Base-by-base conservation (phyloP, 2,113 vertebrate genomes). In the Labrus mixtus region DNA sequence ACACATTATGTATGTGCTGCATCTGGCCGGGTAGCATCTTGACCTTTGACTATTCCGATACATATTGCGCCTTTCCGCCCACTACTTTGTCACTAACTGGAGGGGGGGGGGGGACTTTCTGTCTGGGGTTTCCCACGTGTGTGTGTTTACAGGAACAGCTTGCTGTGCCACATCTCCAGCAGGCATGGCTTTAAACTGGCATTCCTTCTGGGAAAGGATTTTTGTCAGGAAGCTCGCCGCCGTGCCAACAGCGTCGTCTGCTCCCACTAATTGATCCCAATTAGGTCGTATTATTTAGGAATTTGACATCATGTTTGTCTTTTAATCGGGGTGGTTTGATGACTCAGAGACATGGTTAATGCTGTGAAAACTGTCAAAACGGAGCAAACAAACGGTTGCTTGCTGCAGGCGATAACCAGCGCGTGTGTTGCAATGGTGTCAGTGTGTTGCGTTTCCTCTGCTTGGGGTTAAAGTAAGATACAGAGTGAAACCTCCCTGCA, bases 211-310 rank as follows among this genome's bases (percentile, higher is more conserved):
- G 82, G 74, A 67, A 45, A 53, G 43, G 57, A 66, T 83, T 81
- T 81, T 78, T 86, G 73, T 60, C 63, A 36, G 68, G 57, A 55
- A 83, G 19, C 75, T 48, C 61, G 36, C 60, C 22, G n/a, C 57
- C 71, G 36, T 81, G 88, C 85, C 87, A 82, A 79, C 79, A 72
- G 76, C 46, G 2, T 74, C 57, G 63, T 57, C 76, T 84, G 78
- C 73, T 60, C 23, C 69, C 10, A 6, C 79, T 87, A 90, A 92
- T 87, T 89, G 84, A 86, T 82, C 83, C 66, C 87, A 90, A 91
- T 92, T 91, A 91, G 73, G 61, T 85, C 0, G 63, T 63, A 86
- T 87, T 86, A 85, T 90, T 85, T 85, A 65, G 80, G 82, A 88
- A 77, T 88, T 76, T 88, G 87, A 90, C 87, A 86, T 87, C 50